Conservation (phyloP, 2,888 invertebrate species). For the Drosophila bunnanda region DNA sequence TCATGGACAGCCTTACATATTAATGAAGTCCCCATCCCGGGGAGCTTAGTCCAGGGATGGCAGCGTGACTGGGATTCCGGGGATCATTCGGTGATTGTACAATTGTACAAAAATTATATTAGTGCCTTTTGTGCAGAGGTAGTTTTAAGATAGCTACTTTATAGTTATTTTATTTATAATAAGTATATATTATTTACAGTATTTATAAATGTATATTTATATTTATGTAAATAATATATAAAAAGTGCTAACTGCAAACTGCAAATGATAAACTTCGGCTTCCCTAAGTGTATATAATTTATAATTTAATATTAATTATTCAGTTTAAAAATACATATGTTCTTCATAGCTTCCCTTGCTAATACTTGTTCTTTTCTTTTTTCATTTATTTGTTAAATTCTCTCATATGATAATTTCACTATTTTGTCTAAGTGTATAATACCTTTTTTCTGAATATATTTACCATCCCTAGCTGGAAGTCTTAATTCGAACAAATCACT, state of each 20-base stretch:
- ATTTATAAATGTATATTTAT: no score
- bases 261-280: no score
- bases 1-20: slow-evolving; percentile 67
- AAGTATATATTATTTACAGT: no score
- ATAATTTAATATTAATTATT: background rate
- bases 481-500: slow-evolving; percentile 74
- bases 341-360: no score
- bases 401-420: background rate
- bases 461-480: slow-evolving; percentile 25
- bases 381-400: background rate
- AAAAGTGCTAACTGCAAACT: no score
- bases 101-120: background rate
- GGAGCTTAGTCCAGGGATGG: slow-evolving; percentile 13
- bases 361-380: background rate
- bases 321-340: no score
- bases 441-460: background rate
- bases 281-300: no score
- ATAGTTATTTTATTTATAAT: no score
- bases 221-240: no score
- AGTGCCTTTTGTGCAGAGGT: background rate
- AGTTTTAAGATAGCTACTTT: no score
- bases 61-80: slow-evolving; percentile 22
- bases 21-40: slow-evolving; percentile 59
- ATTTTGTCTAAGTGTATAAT: background rate
- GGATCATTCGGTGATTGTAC: background rate